phyloP scores from a whole-genome alignment of 2,797 vertebrate genomes.

The Hippopotamyrus pictus region DNA sequence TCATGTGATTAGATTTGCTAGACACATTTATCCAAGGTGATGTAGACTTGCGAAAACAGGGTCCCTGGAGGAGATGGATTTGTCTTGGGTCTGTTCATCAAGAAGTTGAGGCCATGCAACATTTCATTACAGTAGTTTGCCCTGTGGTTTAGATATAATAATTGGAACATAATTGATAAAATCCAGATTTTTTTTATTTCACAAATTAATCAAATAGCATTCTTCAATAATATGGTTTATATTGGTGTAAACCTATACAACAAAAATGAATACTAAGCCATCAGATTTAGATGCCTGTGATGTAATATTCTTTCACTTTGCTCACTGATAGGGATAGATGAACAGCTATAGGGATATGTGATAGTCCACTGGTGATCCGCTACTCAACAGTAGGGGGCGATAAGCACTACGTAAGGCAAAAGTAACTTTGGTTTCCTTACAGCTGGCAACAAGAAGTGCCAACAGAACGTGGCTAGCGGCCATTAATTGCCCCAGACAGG shows the following conservation, averaged over 20 bases:
- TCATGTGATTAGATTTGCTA: background rate
- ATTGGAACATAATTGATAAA: background rate
- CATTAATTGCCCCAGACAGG: background rate
- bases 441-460: background rate
- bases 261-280: background rate
- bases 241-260: background rate
- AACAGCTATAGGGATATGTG: background rate
- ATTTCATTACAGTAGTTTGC: background rate
- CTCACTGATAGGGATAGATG: background rate
- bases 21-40: background rate
- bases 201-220: background rate
- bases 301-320: background rate
- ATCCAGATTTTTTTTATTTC: background rate
- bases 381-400: background rate
- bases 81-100: background rate
- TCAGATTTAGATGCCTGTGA: background rate
- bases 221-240: background rate
- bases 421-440: background rate
- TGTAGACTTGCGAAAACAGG: background rate
- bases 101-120: background rate
- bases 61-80: background rate
- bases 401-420: background rate
- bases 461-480: background rate
- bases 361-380: background rate
- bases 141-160: background rate